Base-by-base conservation (phyloP, 2,113 vertebrate genomes). In the Sprattus sprattus region DNA sequence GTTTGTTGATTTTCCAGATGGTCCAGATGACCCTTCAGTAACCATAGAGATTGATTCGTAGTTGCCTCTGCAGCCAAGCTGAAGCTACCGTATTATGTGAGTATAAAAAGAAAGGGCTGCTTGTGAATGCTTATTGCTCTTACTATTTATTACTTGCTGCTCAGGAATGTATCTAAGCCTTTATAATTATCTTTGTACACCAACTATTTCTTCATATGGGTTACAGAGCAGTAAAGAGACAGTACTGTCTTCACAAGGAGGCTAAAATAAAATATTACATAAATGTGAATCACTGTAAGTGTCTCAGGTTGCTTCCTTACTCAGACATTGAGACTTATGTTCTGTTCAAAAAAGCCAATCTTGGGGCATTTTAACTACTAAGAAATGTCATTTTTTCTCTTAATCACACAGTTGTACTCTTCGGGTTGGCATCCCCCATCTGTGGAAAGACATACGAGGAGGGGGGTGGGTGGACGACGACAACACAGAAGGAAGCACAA, bases 21-120 rank as follows among this genome's bases (percentile, higher is more conserved):
- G 91, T 52, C 92, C 93, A 82, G 88, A 82, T 25, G 94, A 93
- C 64, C 90, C 92, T 11, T 95, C 93, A 71, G 92, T 96, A 71
- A 93, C 92, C 45, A 91, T 96, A 83, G 92, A 93, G 86, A 93
- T 95, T 87, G 95, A 95, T 84, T 93, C 93, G 25, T 92, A 93
- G 85, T 80, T 39, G 71, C 71, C 71, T 39, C 71, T 39, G 71
- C 25, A 78, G 67, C 25, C 2, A 39, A 75, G 67, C 67, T 75
- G 57, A 64, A 64, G 22, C 60, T 64, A 64, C 60, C 22, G 60
- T 64, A 64, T 64, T n/a, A n/a, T 64, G 71, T 78, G 71, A 78
- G 71, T 78, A 78, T 78, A 15, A 13, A 78, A 39, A 20, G 16
- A 15, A 32, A 67, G 6, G n/a, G n/a, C 25, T 78, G 13, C 71